Conservation (phyloP, 2,797 vertebrate genomes). For the Amphiprion clarkii region DNA sequence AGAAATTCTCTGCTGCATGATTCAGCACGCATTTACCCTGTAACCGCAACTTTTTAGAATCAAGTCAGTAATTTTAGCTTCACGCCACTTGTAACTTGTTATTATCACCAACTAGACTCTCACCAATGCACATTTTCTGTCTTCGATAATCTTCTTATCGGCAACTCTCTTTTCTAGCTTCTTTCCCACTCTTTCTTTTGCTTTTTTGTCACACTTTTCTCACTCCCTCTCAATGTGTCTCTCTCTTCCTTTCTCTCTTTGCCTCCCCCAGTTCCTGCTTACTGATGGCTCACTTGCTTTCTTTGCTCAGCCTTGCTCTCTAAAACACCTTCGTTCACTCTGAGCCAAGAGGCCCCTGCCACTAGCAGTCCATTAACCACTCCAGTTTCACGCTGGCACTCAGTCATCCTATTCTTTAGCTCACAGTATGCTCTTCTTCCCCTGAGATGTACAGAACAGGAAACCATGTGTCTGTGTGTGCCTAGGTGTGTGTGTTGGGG, state of each 20-base stretch:
- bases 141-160: conserved; percentile 45
- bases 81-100: conserved; percentile 20
- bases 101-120: conserved; percentile 14
- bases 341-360: conserved; percentile 62
- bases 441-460: conserved; percentile 39
- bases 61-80: conserved; percentile 23
- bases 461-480: conserved; percentile 24
- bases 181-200: conserved; percentile 10
- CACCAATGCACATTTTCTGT: neutral
- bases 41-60: conserved; percentile 11
- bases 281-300: conserved; percentile 41
- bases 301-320: conserved; percentile 34
- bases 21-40: neutral
- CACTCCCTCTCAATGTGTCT: neutral
- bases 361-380: conserved; percentile 72
- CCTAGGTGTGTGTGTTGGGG: neutral
- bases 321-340: conserved; percentile 54
- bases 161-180: conserved; percentile 17
- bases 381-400: conserved; percentile 74
- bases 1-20: neutral
- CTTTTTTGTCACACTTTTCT: conserved; percentile 19
- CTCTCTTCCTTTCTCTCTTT: neutral
- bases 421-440: conserved; percentile 56
- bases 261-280: conserved; percentile 13
- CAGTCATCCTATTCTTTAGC: conserved; percentile 57